Evolutionary conservation across 2,888 invertebrate genomes (phyloP), one percentile per base, ranked within the genome.

Genomic region (Eilema griseolum): DNA sequence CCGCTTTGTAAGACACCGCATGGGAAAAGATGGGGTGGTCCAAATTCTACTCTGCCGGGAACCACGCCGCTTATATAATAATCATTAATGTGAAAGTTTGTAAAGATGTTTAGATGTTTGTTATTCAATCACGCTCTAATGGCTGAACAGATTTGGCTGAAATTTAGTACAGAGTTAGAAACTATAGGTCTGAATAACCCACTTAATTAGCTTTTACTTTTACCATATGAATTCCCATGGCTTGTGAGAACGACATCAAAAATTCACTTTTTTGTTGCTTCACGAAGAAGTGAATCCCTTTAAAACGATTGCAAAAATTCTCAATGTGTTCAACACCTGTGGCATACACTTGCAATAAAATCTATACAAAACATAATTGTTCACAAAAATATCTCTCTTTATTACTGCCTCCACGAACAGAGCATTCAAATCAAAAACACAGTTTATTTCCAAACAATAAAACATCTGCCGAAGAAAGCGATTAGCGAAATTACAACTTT

Each of bases 391-490:
- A n/a, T 33, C 57, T 33, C 24, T 33, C 2, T 3, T 56, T 14
- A 66, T 66, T 33, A 33, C 33, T 56, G 10, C 52, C 20, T 12
- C 31, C 31, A 14, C 26, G 57, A 57, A 56, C 31, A 59, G 59
- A 16, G 26, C 59, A 59, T 66, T 46, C 20, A 31, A 61, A 31
- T 10, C 28, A 61, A 31, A 12, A 16, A 56, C 52, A 31, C 46
- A 31, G 11, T 65, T 41, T n/a, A 14, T 33, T 60, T 57, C 63
- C 20, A 3, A 66, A 75, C 61, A 73, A 72, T 73, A 70, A 71
- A 74, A 72, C 72, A 71, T 72, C 70, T 74, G 67, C 60, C n/a
- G 74, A 74, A 72, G n/a, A 73, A 73, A 71, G 75, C 70, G 71
- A 78, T 73, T 62, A 3, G 16, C 67, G 67, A 68, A n/a, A 59